Evolutionary conservation across 2,888 invertebrate genomes (phyloP), one percentile per base, ranked within the genome.

Genomic region (Ophion slaviceki): DNA sequence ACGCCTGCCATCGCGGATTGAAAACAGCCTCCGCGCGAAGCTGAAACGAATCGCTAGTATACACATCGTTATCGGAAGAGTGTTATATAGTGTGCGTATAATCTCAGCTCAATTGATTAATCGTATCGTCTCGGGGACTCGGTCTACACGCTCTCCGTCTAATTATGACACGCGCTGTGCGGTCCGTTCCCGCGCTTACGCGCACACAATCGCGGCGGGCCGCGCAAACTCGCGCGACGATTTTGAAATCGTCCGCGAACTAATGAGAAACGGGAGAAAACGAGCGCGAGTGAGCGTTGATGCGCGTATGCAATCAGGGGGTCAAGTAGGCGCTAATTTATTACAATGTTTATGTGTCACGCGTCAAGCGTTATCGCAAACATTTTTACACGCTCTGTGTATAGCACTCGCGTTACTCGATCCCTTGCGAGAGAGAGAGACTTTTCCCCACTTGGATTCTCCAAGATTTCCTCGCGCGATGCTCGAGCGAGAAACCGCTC

Each of bases 341-440:
- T 94, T 93, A 91, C 92, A 94, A 93, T 93, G 94, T 94, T 94
- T 93, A 93, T 93, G 93, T 93, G 92, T 92, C 91, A 91, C 91
- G 91, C 90, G 89, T 88, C 88, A 88, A 86, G 82, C 86, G 84
- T 91, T 91, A 89, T 89, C 90, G 85, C 86, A 85, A 88, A 89
- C 89, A 85, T 89, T 85, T 74, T 80, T 80, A 80, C 47, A 70
- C 66, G 70, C 79, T 71, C 79, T 57, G 59, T 20, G 66, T 70
- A 62, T 68, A 11, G 4, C 53, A 14, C 53, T 71, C 75, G 47
- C 28, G 8, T 32, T 59, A 45, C 45, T 62, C 11, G 32, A 24
- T 70, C 45, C 14, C 47, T 47, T 53, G 5, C 53, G 53, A 14
- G 53, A 53, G 14, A 53, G 36, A 57, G 72, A 59, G 59, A 72